A percentile compares a stretch with the other conserved stretches of the same genome.
phyloP scores from a whole-genome alignment of 2,113 vertebrate species.

The Rhinolophus sinicus region DNA sequence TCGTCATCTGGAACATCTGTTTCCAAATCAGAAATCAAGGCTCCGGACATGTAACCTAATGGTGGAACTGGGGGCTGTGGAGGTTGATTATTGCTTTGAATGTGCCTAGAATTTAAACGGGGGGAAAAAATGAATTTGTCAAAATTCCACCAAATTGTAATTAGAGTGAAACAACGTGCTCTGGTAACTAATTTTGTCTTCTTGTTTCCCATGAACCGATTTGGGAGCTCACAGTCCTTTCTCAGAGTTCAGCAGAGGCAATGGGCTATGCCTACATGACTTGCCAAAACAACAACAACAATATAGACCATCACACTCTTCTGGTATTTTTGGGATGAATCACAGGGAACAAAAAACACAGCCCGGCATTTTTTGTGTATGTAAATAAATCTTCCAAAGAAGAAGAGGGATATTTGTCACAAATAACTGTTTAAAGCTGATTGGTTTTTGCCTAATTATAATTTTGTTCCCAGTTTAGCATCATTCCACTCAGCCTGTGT shows the following conservation, averaged over 20 bases:
- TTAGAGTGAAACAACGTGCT: background rate
- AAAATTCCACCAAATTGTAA: background rate
- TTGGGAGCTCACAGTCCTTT: background rate
- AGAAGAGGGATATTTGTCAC: background rate
- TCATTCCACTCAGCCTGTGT: background rate
- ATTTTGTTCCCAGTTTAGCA: background rate
- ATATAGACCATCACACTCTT: background rate
- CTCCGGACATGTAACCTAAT: constrained; percentile 96
- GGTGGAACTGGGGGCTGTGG: constrained; percentile 96
- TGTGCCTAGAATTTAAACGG: constrained; percentile 90
- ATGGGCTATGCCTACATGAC: background rate
- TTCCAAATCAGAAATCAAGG: constrained; percentile 97
- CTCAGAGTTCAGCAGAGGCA: background rate
- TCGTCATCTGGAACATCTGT: constrained; percentile 96
- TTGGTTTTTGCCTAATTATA: background rate
- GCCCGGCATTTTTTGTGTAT: background rate
- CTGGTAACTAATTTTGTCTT: background rate
- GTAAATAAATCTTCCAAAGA: background rate
- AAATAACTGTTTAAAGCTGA: background rate
- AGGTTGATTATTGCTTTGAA: constrained; percentile 95
- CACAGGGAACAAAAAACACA: background rate
- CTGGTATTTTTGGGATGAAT: background rate
- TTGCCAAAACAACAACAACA: background rate
- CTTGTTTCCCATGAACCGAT: background rate
- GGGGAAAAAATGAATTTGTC: background rate